Percentiles rank a stretch among this genome's conserved stretches.
phyloP scores from a whole-genome alignment of 2,113 vertebrate species.

The Vulpes vulpes region DNA sequence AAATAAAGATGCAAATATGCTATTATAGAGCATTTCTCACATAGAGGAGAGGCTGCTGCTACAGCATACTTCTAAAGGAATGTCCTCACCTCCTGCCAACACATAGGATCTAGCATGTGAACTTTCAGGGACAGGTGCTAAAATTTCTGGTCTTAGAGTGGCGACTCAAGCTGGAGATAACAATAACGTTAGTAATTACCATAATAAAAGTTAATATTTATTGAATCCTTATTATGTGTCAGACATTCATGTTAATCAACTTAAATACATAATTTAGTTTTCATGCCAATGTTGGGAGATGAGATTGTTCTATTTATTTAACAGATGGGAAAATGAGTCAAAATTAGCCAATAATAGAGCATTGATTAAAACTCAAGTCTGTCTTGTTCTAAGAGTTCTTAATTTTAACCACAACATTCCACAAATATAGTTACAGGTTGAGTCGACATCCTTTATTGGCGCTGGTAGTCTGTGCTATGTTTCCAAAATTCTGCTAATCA shows the following conservation, averaged over 20 bases:
- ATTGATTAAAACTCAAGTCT: neutral
- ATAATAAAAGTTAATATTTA: neutral
- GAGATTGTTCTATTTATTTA: neutral
- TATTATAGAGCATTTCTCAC: neutral
- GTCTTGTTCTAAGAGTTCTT: neutral
- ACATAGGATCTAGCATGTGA: neutral
- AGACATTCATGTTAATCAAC: neutral
- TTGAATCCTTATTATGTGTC: neutral
- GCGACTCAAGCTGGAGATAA: neutral
- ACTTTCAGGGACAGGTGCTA: neutral
- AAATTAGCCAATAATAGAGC: neutral
- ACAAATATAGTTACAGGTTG: neutral
- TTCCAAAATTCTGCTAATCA: neutral
- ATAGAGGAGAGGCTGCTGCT: rapidly evolving
- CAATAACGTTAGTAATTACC: neutral
- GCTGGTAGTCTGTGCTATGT: neutral
- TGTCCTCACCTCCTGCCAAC: neutral
- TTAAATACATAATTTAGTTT: constrained; percentile 38
- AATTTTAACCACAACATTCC: neutral
- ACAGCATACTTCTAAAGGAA: rapidly evolving
- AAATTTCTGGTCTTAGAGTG: neutral
- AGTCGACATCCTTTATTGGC: neutral
- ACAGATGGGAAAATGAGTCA: constrained; percentile 1
- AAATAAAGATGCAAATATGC: neutral
- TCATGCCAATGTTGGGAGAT: neutral